Percentiles rank a stretch among this genome's conserved stretches.
phyloP scores from a whole-genome alignment of 2,113 vertebrate genomes.

The Poecile atricapillus region DNA sequence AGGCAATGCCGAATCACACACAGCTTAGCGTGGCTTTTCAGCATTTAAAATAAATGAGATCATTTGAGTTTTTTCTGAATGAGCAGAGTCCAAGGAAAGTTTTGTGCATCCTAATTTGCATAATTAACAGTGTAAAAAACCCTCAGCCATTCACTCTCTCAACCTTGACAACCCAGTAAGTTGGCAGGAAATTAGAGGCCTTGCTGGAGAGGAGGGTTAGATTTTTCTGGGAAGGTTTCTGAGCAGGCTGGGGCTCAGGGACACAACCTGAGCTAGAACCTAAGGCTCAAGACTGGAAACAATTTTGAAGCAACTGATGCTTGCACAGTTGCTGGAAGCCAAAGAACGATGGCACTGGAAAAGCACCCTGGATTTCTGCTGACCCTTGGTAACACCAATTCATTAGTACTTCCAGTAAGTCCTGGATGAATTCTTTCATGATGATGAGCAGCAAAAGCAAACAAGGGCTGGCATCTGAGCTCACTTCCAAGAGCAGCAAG shows the following conservation, averaged over 20 bases:
- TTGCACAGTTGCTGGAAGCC: background rate
- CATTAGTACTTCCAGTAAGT: background rate
- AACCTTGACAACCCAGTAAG: background rate
- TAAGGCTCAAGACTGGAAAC: background rate
- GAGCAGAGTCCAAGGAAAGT: background rate
- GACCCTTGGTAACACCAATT: background rate
- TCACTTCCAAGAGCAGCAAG: background rate
- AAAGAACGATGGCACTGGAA: accelerated
- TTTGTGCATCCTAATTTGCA: background rate
- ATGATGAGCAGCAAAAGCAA: background rate
- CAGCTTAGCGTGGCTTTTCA: background rate
- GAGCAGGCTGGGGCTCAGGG: background rate
- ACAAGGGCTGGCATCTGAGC: background rate
- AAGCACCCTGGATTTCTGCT: background rate
- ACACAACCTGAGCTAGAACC: background rate
- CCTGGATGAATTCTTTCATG: background rate
- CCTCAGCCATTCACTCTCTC: background rate
- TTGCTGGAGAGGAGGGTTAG: background rate
- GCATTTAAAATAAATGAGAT: background rate
- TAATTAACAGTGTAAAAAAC: background rate
- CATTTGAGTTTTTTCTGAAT: background rate
- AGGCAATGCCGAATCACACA: background rate
- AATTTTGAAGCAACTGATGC: background rate
- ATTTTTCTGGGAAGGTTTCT: background rate
- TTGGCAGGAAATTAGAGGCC: background rate